Evolutionary conservation across 2,113 vertebrate species (phyloP), one percentile per base, ranked within the genome.

Genomic region (Macquaria ambigua): DNA sequence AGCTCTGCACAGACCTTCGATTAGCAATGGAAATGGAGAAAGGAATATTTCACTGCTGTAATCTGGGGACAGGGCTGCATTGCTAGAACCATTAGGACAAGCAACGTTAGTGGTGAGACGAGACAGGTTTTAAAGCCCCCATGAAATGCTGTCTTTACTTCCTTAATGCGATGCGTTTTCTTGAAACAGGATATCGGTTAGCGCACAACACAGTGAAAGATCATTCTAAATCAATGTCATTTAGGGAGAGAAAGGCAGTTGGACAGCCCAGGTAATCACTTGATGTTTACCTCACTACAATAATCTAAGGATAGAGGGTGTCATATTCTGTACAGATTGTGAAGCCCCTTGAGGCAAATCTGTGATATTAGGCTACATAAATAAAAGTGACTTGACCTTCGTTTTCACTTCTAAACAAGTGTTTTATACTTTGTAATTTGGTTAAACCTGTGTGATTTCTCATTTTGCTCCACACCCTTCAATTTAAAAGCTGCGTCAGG

Each of bases 161-260:
- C 14, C 39, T 85, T 62, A 64, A 72, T 75, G 73, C 80, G 34
- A 71, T 82, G 43, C 28, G 3, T 74, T 66, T 76, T 71, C 10
- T 74, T 69, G 12, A 76, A 73, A 53, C 66, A 82, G 73, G 77
- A 79, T 91, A 50, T 67, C 21, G 23, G 68, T 74, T 37, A 68
- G 37, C 16, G 37, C 28, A 69, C 2, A 85, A 50, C 20, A 34
- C 20, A 31, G n/a, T 20, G 66, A 77, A 56, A 41, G 52, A 70
- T 25, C 0, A 15, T 61, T 72, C 16, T 37, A 23, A 78, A 82
- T 85, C 64, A 56, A 6, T 61, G 41, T 64, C 34, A 39, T 82
- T 70, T 39, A 41, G 4, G 14, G 18, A 68, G 20, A 31, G 52
- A 21, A 11, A 66, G 3, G 20, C n/a, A 46, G 53, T 50, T 4